Conservation (phyloP, 2,888 invertebrate genomes). For the Steinernema hermaphroditum region DNA sequence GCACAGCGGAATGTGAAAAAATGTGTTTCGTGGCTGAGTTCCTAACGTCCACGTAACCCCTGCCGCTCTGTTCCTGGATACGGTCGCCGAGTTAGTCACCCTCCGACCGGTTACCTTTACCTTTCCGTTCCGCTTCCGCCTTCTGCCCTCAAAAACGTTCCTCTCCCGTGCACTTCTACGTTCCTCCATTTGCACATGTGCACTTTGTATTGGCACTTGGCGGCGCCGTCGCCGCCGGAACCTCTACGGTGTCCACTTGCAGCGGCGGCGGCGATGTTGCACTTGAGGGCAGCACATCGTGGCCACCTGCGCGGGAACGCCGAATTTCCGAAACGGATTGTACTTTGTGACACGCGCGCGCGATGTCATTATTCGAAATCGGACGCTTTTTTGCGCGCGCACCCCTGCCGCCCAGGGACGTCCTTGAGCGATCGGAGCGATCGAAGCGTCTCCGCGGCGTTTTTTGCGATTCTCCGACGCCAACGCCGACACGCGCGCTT, state of each 20-base stretch:
- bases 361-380: background rate
- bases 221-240: background rate
- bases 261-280: background rate
- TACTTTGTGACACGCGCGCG: background rate
- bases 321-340: background rate
- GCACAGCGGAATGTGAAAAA: too few relatives aligned
- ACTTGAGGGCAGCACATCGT: background rate
- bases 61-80: too few relatives aligned
- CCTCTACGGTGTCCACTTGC: background rate
- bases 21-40: too few relatives aligned
- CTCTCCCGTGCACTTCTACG: background rate
- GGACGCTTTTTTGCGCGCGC: background rate
- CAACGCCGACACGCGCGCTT: background rate
- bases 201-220: background rate
- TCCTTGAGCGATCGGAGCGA: background rate
- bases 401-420: background rate
- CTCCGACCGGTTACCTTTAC: too few relatives aligned
- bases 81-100: too few relatives aligned
- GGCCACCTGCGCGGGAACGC: background rate
- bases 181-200: constrained; percentile 1
- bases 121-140: too few relatives aligned
- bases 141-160: too few relatives aligned
- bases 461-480: background rate
- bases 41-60: too few relatives aligned
- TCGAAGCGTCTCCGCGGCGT: background rate